Conservation (phyloP, 2,113 vertebrate genomes). For the Clarias magur region DNA sequence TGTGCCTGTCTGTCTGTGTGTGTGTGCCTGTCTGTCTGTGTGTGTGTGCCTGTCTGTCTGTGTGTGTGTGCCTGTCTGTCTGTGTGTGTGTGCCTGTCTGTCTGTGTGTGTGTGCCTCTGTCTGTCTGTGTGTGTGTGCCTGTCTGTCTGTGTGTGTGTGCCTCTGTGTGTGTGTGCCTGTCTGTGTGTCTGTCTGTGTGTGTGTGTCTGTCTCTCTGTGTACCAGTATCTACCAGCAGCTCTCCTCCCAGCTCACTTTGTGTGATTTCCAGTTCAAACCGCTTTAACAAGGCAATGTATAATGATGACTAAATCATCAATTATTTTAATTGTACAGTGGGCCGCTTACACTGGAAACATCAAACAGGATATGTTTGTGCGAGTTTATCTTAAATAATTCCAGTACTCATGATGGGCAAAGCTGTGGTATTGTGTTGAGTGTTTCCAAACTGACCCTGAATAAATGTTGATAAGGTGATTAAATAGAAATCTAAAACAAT, state of each 20-base stretch:
- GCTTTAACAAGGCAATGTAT: not conserved
- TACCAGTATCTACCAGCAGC: not conserved
- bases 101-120: too few species aligned
- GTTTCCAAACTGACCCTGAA: not conserved
- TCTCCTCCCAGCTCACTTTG: not conserved
- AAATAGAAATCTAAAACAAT: not conserved
- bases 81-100: too few species aligned
- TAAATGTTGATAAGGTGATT: constrained; percentile 9
- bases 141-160: too few species aligned
- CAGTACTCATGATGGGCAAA: constrained; percentile 6
- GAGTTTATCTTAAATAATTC: not conserved
- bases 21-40: too few species aligned
- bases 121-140: too few species aligned
- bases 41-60: too few species aligned
- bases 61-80: too few species aligned
- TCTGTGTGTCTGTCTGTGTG: too few species aligned
- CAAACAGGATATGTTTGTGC: not conserved
- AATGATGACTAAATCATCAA: too few species aligned
- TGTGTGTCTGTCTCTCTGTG: too few species aligned
- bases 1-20: too few species aligned
- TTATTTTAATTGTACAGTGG: not conserved
- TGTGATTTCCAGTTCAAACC: not conserved
- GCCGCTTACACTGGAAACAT: not conserved
- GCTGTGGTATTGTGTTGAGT: constrained; percentile 6
- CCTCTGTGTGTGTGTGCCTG: too few species aligned